Conservation (phyloP, 2,888 invertebrate genomes). For the Pyrrhia umbra region DNA sequence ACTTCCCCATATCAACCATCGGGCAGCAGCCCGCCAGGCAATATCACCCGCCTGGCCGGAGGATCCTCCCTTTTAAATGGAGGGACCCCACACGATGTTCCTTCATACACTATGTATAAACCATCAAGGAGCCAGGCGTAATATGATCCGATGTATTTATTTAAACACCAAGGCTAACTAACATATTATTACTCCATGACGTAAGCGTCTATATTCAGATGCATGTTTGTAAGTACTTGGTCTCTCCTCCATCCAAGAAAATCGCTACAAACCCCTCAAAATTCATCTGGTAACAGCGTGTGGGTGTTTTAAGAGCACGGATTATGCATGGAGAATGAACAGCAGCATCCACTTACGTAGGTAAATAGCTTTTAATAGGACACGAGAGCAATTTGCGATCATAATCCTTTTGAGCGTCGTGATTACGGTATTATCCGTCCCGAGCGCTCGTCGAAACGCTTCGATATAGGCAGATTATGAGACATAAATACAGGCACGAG, state of each 20-base stretch:
- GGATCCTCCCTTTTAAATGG: no score
- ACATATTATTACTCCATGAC: constrained; percentile 1
- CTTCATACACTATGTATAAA: no score
- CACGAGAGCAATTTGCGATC: constrained; percentile 16
- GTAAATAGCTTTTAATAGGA: constrained; percentile 19
- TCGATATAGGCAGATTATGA: constrained; percentile 21
- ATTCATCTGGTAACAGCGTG: not conserved
- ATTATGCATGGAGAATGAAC: constrained; percentile 13
- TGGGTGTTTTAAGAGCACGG: not conserved
- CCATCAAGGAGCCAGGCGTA: no score
- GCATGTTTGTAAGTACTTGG: not conserved
- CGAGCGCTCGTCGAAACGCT: constrained; percentile 5
- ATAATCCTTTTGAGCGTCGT: constrained; percentile 18
- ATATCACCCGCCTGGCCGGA: no score
- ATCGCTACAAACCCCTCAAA: not conserved
- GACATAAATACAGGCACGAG: not conserved
- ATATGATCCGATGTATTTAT: no score
- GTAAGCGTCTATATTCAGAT: constrained; percentile 1
- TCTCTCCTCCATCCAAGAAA: not conserved
- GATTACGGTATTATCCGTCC: constrained; percentile 19
- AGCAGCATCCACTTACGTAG: constrained; percentile 18
- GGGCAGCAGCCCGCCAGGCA: no score
- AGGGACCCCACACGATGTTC: no score
- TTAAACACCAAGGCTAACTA: no score
- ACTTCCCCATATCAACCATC: no score